Base-by-base conservation (phyloP, 2,888 invertebrate species). In the Pterostichus niger region DNA sequence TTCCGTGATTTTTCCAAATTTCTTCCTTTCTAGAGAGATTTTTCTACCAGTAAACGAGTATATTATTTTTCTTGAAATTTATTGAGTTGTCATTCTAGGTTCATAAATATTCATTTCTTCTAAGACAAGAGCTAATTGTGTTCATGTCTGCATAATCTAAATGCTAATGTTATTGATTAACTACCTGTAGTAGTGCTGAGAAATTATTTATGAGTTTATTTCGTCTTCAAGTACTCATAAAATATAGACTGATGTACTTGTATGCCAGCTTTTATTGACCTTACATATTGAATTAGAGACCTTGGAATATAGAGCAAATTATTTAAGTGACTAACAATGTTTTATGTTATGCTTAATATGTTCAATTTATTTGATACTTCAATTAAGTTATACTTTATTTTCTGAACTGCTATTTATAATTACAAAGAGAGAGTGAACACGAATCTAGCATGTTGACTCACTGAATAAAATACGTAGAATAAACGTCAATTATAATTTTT, bases 151-250 rank as follows among this genome's bases (percentile, higher is more conserved):
- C 44, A 71, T 71, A 71, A 71, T 71, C 15, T 71, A 71, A 71
- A 71, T 71, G 68, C 68, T 44, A 71, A 71, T 71, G 15, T 71
- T 71, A 71, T 71, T 71, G 68, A 71, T 71, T 71, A 71, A 40
- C 68, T 11, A 71, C 68, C 68, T 71, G 44, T 17, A 44, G 68
- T 44, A 40, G 31, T 1, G 9, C 5, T 40, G 7, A 40, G 40
- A 35, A 33, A 64, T 64, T 35, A 64, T 64, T 13, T 33, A 64
- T 2, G 31, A 59, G 31, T n/a, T 64, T n/a, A 35, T 35, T 35
- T 64, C 11, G 10, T 24, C 13, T 15, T 40, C 1, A 17, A 15
- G 9, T 71, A 13, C 6, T 10, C 15, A 15, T 71, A 17, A 56
- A 56, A 13, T 56, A 56, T 31, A 17, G 13, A 56, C 7, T 44